These are phyloP conservation scores for Lithobates pipiens DNA, from an alignment of 2,797 vertebrate genomes.

Conservation along the genomic window DNA sequence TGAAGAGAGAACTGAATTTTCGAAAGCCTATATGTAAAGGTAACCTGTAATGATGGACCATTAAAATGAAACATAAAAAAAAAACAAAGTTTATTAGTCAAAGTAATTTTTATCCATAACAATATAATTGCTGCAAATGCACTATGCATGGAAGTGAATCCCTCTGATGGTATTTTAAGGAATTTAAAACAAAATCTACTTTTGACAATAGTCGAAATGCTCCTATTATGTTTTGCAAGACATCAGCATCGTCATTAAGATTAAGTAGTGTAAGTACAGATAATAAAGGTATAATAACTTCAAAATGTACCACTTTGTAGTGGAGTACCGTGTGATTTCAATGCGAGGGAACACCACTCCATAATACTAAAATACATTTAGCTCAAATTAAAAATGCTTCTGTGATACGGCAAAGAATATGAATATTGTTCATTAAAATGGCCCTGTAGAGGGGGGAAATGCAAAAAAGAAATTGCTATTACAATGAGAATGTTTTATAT, in stretches of 20 bases:
- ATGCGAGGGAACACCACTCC: conserved; percentile 32
- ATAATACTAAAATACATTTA: conserved; percentile 59
- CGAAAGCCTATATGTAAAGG: neutral
- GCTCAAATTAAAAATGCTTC: conserved; percentile 55
- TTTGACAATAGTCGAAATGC: conserved; percentile 55
- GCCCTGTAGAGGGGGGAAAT: conserved; percentile 31
- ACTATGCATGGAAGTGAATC: conserved; percentile 16
- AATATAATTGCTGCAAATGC: conserved; percentile 44
- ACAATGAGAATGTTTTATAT: conserved; percentile 54
- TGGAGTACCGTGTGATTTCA: conserved; percentile 40
- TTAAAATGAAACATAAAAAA: conserved; percentile 48
- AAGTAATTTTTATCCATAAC: conserved; percentile 43
- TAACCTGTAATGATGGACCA: conserved; percentile 37
- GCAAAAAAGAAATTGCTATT: conserved; percentile 47
- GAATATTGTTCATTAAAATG: conserved; percentile 60
- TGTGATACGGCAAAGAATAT: conserved; percentile 40
- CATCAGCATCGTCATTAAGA: conserved; percentile 50
- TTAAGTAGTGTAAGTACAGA: conserved; percentile 59
- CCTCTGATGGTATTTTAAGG: conserved; percentile 50
- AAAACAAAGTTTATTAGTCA: conserved; percentile 15
- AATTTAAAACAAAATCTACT: conserved; percentile 42
- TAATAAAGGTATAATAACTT: conserved; percentile 58
- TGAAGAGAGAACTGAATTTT: conserved; percentile 37
- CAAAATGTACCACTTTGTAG: conserved; percentile 46
- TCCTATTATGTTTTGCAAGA: conserved; percentile 42